Evolutionary conservation across 2,888 invertebrate genomes (phyloP).

Genomic region (Ernsta delagoae): DNA sequence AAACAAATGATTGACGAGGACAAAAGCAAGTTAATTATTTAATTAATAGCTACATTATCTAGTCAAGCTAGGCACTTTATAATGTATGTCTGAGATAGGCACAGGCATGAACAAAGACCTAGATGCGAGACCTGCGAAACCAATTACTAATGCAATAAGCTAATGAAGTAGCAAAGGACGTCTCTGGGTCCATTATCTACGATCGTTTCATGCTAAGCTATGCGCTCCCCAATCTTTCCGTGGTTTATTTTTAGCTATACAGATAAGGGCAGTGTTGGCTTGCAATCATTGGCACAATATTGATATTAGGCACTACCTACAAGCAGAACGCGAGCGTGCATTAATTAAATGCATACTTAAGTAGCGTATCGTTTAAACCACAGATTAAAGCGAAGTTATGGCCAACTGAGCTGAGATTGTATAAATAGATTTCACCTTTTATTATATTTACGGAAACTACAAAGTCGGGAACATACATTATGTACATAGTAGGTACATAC

Average conservation of each 20-base stretch:
- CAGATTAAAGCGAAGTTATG: not conserved
- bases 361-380: slow-evolving; percentile 3
- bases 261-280: slow-evolving; percentile 31
- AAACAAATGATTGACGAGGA: not conserved
- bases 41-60: not conserved
- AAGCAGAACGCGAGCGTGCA: slow-evolving; percentile 17
- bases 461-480: no score
- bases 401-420: not conserved
- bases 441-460: not conserved
- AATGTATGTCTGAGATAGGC: no score
- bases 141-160: slow-evolving; percentile 10
- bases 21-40: not conserved
- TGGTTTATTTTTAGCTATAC: slow-evolving; percentile 42
- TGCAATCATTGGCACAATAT: slow-evolving; percentile 36
- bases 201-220: slow-evolving; percentile 32
- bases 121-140: no score
- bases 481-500: no score
- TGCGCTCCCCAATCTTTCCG: slow-evolving; percentile 41
- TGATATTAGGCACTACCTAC: slow-evolving; percentile 21
- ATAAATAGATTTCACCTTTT: not conserved
- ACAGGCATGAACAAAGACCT: no score
- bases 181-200: slow-evolving; percentile 32
- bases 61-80: no score
- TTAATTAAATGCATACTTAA: slow-evolving; percentile 30
- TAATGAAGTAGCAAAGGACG: slow-evolving; percentile 13